phyloP scores from a whole-genome alignment of 2,113 vertebrate genomes.

The Mus pahari region DNA sequence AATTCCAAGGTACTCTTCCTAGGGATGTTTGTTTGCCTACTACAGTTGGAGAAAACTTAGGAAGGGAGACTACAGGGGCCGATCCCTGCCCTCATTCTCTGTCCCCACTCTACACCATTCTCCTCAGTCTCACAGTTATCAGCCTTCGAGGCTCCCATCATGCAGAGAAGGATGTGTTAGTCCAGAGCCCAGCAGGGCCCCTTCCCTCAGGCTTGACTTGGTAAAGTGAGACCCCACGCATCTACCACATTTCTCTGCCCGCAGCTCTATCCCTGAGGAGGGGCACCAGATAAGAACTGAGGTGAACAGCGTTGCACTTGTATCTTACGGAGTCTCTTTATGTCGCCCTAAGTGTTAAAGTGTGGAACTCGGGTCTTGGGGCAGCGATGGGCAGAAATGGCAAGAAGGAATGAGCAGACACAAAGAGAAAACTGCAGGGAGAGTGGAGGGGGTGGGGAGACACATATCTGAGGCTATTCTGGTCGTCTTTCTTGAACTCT shows the following conservation, averaged over 20 bases:
- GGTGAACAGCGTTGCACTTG: accelerated
- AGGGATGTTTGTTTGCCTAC: not conserved
- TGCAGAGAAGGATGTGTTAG: accelerated
- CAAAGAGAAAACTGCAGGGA: not conserved
- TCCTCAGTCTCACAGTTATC: not conserved
- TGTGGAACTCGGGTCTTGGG: not conserved
- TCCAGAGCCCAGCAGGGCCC: accelerated
- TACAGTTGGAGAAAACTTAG: not conserved
- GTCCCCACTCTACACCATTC: accelerated
- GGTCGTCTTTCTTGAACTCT: not conserved
- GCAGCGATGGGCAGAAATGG: accelerated
- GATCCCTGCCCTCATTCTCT: not conserved
- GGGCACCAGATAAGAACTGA: too few species aligned
- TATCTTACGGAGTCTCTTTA: not conserved
- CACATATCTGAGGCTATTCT: not conserved
- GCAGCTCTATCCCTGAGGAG: not conserved
- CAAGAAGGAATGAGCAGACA: not conserved
- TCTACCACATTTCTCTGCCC: accelerated
- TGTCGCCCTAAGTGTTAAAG: not conserved
- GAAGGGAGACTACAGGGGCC: not conserved
- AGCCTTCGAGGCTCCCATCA: accelerated
- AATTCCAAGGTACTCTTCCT: not conserved
- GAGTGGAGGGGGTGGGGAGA: too few species aligned
- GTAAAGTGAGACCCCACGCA: not conserved
- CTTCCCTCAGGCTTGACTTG: not conserved